These are phyloP conservation scores for Diplolepis rosae DNA, from an alignment of 2,888 invertebrate genomes.

Conservation along the genomic window DNA sequence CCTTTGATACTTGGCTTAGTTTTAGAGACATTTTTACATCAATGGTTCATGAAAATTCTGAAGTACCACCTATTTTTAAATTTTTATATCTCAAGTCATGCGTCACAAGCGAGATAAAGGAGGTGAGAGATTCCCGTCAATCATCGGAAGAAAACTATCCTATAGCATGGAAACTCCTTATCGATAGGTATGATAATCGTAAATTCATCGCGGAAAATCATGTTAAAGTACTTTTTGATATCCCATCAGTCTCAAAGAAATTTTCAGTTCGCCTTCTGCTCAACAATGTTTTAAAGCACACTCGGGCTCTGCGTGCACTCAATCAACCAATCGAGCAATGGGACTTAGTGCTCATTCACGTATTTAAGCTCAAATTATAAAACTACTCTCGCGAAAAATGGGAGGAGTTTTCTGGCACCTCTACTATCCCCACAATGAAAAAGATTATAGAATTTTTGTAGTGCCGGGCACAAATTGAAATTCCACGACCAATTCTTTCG, in stretches of 20 bases:
- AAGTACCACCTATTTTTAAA: neutral
- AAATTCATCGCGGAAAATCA: too few relatives aligned
- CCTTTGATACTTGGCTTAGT: constrained; percentile 21
- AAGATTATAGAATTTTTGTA: too few relatives aligned
- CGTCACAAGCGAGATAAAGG: neutral
- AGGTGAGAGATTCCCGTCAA: too few relatives aligned
- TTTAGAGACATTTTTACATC: constrained; percentile 6
- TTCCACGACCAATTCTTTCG: too few relatives aligned
- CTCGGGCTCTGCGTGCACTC: constrained; percentile 8
- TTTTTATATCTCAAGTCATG: constrained; percentile 2
- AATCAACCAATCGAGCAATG: too few relatives aligned
- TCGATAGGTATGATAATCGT: neutral
- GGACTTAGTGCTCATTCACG: too few relatives aligned
- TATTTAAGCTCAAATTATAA: too few relatives aligned
- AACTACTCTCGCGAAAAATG: too few relatives aligned
- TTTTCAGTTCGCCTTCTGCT: neutral
- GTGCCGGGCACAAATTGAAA: too few relatives aligned
- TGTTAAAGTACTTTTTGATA: neutral
- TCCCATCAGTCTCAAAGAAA: too few relatives aligned
- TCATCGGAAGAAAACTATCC: neutral
- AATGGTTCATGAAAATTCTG: constrained; percentile 13
- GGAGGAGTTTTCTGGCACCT: too few relatives aligned
- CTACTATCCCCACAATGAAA: too few relatives aligned
- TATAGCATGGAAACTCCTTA: neutral
- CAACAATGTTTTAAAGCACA: neutral